A percentile compares a stretch with the other conserved stretches of the same genome.
Evolutionary conservation across 2,888 invertebrate genomes (phyloP).

Genomic region (Nymphalis polychloros): DNA sequence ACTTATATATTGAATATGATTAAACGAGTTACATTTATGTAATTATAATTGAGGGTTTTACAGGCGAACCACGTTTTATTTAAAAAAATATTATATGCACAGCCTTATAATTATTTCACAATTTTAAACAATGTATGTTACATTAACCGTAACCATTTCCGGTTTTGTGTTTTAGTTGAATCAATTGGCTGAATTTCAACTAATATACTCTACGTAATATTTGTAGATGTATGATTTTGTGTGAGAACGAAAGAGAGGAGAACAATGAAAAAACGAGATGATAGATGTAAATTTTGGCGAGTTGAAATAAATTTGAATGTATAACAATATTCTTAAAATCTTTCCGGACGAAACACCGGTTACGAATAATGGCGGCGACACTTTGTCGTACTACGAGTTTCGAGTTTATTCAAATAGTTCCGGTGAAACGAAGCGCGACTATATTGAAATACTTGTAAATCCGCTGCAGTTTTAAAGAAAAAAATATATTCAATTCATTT

Average conservation of each 20-base stretch:
- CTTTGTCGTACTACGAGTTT: slow-evolving; percentile 36
- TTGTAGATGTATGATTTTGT: too few relatives aligned
- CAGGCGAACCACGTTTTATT: too few relatives aligned
- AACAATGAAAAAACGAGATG: background rate
- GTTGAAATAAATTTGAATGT: slow-evolving; percentile 9
- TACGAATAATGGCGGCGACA: slow-evolving; percentile 29
- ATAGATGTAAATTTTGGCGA: background rate
- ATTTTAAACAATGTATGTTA: too few relatives aligned
- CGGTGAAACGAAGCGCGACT: slow-evolving; percentile 39
- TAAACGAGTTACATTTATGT: too few relatives aligned
- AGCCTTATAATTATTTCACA: too few relatives aligned
- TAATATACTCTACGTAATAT: too few relatives aligned
- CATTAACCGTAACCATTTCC: too few relatives aligned
- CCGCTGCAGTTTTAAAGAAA: slow-evolving; percentile 5
- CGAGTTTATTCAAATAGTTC: slow-evolving; percentile 55
- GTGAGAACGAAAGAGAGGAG: background rate
- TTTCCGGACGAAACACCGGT: slow-evolving; percentile 16
- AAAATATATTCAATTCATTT: slow-evolving; percentile 4
- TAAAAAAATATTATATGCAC: too few relatives aligned
- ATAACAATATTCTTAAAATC: slow-evolving; percentile 17
- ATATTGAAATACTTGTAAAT: slow-evolving; percentile 45
- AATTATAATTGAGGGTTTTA: too few relatives aligned
- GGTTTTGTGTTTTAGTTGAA: too few relatives aligned
- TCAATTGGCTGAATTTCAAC: too few relatives aligned
- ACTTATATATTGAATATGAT: too few relatives aligned